A percentile compares a stretch with the other conserved stretches of the same genome.
Conservation (phyloP, 2,888 invertebrate species). For the Ametastegia equiseti region DNA sequence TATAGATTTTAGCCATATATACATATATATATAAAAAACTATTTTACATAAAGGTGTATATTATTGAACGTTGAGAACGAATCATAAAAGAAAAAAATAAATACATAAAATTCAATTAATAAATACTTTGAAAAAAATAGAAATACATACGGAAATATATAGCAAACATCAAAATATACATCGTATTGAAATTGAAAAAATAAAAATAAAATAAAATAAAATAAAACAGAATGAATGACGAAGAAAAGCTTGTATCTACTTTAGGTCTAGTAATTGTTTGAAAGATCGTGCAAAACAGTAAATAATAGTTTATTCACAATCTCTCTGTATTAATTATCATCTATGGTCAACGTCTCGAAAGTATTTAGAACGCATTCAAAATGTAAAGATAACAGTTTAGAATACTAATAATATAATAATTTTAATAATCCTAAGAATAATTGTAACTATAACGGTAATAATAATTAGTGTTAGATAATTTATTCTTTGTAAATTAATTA, state of each 20-base stretch:
- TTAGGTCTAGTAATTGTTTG: not conserved
- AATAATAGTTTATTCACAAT: conserved; percentile 14
- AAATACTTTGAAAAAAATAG: too few species aligned
- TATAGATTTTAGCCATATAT: not conserved
- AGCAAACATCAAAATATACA: not conserved
- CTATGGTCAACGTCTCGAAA: conserved; percentile 20
- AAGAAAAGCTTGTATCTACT: not conserved
- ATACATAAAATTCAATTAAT: too few species aligned
- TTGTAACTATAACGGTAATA: not conserved
- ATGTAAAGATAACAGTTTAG: conserved; percentile 46
- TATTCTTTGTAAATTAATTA: conserved; percentile 63
- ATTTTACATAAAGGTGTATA: not conserved
- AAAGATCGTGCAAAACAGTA: not conserved
- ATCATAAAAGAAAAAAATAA: not conserved
- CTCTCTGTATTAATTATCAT: not conserved
- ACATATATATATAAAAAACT: not conserved
- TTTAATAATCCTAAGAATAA: not conserved
- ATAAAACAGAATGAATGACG: not conserved
- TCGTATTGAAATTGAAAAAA: too few species aligned
- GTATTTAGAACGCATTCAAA: conserved; percentile 48
- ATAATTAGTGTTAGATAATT: conserved; percentile 63
- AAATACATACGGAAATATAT: not conserved
- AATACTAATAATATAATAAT: not conserved
- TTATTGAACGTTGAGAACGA: not conserved
- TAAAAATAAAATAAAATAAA: not conserved